Evolutionary conservation across 2,797 vertebrate species (phyloP).

Genomic region (Poliocrania exsul): DNA sequence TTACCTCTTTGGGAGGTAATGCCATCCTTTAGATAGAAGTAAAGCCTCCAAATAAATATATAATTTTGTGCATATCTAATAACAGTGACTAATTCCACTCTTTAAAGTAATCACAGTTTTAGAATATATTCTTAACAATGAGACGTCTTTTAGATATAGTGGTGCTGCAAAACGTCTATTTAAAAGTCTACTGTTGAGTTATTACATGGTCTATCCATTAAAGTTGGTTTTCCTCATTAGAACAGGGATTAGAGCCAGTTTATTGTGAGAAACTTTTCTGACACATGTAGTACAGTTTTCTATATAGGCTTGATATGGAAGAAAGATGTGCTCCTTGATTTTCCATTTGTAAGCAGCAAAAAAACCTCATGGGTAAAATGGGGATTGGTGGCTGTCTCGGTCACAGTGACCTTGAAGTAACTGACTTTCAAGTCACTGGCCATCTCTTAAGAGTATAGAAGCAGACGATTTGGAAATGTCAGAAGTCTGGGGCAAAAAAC

Average conservation of each 20-base stretch:
- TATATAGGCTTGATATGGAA: not conserved
- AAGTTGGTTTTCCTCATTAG: not conserved
- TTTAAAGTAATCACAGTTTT: not conserved
- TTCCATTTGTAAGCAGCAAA: not conserved
- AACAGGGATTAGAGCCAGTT: not conserved
- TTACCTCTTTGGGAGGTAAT: not conserved
- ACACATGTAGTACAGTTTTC: not conserved
- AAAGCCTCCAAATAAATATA: not conserved
- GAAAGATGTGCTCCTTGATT: not conserved
- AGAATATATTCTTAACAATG: not conserved
- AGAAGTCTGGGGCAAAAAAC: not conserved
- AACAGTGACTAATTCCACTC: not conserved
- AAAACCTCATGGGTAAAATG: accelerated
- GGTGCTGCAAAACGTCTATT: not conserved
- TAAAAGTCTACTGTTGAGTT: not conserved
- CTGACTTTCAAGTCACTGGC: accelerated
- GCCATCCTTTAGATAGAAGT: not conserved
- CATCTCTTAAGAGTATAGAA: not conserved
- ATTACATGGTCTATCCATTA: not conserved
- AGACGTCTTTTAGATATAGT: not conserved
- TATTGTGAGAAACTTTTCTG: not conserved
- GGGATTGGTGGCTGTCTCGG: not conserved
- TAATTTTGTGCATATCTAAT: not conserved
- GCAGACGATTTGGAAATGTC: not conserved
- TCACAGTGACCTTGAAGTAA: not conserved